A percentile compares a stretch with the other conserved stretches of the same genome.
These are phyloP conservation scores for Lasaia peninsularis DNA, from an alignment of 1,140 invertebrate genomes.

Conservation along the genomic window DNA sequence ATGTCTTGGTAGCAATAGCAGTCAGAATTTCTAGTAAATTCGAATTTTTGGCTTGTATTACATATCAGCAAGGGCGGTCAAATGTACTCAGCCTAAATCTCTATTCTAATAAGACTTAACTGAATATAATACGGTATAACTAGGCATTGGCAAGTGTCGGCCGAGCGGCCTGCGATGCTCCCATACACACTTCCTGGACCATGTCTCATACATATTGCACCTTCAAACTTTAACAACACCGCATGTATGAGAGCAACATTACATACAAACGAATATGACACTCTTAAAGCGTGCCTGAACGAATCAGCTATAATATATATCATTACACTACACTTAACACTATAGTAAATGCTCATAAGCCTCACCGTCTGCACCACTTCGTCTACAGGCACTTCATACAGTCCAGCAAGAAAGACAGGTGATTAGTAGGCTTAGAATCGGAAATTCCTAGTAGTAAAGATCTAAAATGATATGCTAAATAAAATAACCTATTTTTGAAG, in stretches of 20 bases:
- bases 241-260: conserved; percentile 27
- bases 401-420: neutral
- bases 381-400: conserved; percentile 1
- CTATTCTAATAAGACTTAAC: conserved; percentile 12
- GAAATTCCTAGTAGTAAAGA: too few relatives aligned
- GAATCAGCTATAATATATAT: conserved; percentile 36
- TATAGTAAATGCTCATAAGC: conserved; percentile 30
- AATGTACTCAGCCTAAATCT: neutral
- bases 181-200: neutral
- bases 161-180: conserved; percentile 29
- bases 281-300: conserved; percentile 51
- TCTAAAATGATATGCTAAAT: too few relatives aligned
- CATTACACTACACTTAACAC: conserved; percentile 23
- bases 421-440: neutral
- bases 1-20: too few relatives aligned
- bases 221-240: conserved; percentile 14
- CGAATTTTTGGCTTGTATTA: too few relatives aligned
- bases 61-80: too few relatives aligned
- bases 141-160: conserved; percentile 70
- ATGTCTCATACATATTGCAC: conserved; percentile 23
- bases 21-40: too few relatives aligned
- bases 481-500: too few relatives aligned
- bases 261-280: conserved; percentile 53
- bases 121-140: conserved; percentile 41
- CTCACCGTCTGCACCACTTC: neutral